Evolutionary conservation across 2,797 vertebrate species (phyloP).

Genomic region (Parauchenoglanis ngamensis): DNA sequence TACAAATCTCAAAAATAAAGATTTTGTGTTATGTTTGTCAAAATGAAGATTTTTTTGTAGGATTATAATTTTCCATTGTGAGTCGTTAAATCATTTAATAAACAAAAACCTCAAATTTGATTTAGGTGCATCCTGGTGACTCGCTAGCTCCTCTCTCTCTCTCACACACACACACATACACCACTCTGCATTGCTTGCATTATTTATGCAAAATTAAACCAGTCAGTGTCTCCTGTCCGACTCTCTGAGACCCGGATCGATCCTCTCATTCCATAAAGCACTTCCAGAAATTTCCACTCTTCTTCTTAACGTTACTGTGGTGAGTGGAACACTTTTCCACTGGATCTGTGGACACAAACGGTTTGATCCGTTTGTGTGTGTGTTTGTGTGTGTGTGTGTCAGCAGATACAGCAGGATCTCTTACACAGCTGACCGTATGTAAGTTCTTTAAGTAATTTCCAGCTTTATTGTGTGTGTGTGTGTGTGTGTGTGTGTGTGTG

Average conservation of each 20-base stretch:
- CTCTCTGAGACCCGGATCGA: slow-evolving; percentile 71
- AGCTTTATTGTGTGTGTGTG: no score
- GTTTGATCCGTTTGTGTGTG: slow-evolving; percentile 14
- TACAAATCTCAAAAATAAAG: no score
- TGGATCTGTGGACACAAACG: neutral
- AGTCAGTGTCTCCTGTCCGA: slow-evolving; percentile 69
- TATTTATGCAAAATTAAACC: slow-evolving; percentile 80
- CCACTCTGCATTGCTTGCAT: slow-evolving; percentile 60
- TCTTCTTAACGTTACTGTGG: slow-evolving; percentile 44
- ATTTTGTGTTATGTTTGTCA: no score
- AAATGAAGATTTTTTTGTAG: no score
- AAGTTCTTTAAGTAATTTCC: no score
- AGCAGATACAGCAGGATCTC: neutral
- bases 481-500: no score
- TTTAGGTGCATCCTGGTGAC: neutral
- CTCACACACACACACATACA: slow-evolving; percentile 37
- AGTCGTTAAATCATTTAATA: neutral
- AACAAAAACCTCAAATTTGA: neutral
- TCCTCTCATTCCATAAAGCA: slow-evolving; percentile 70
- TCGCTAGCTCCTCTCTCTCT: neutral
- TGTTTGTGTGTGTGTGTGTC: neutral
- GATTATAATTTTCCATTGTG: neutral
- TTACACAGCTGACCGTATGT: no score
- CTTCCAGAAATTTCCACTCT: slow-evolving; percentile 71
- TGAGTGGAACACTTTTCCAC: slow-evolving; percentile 26